A percentile compares a stretch with the other conserved stretches of the same genome.
phyloP scores from a whole-genome alignment of 1,140 invertebrate species.

The Pemphigus obesinymphae region DNA sequence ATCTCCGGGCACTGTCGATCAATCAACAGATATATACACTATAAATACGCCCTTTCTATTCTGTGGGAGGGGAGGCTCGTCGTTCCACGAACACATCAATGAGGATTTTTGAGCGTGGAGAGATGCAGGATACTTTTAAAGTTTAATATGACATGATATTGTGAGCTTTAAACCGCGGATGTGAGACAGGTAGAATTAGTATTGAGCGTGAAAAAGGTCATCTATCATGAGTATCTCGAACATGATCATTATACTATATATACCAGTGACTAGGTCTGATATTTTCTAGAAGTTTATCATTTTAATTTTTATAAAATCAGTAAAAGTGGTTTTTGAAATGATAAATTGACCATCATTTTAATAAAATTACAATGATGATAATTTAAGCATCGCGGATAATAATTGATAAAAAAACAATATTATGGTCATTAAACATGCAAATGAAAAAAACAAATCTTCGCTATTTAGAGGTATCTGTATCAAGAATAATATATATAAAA shows the following conservation, averaged over 20 bases:
- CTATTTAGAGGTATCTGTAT: too few species aligned
- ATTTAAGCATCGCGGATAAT: too few species aligned
- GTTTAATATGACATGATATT: constrained; percentile 35
- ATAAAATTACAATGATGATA: neutral
- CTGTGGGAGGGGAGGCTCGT: too few species aligned
- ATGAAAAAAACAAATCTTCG: too few species aligned
- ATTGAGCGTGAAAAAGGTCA: constrained; percentile 12
- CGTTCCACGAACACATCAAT: neutral
- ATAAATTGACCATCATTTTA: neutral
- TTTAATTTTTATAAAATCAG: neutral
- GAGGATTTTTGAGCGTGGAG: neutral
- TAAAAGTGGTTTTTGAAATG: neutral
- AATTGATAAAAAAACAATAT: too few species aligned
- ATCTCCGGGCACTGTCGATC: constrained; percentile 27
- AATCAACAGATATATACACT: constrained; percentile 29
- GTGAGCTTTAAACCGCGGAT: neutral
- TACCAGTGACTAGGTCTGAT: neutral
- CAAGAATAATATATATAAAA: too few species aligned
- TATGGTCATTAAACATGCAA: too few species aligned
- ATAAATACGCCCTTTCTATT: neutral
- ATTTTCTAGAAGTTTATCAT: neutral
- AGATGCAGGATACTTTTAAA: constrained; percentile 4
- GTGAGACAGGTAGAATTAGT: constrained; percentile 24
- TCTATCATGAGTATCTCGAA: constrained; percentile 18
- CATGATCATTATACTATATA: constrained; percentile 25